Evolutionary conservation across 2,797 vertebrate genomes (phyloP).

Genomic region (Falco peregrinus): DNA sequence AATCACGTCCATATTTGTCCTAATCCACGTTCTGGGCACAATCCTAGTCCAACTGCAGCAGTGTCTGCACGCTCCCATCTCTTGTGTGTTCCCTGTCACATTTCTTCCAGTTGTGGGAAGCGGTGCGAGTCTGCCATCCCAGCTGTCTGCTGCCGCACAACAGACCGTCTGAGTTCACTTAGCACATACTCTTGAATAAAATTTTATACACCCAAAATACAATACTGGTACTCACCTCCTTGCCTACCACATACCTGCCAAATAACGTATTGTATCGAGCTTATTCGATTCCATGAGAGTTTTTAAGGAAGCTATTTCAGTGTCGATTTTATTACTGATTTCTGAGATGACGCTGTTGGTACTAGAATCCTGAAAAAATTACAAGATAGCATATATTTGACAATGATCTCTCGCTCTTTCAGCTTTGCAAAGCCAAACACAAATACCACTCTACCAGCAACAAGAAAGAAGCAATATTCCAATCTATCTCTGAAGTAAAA

Average conservation of each 20-base stretch:
- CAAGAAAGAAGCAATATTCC: background rate
- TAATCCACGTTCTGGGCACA: background rate
- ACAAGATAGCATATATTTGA: background rate
- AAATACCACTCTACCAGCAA: background rate
- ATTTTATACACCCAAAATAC: background rate
- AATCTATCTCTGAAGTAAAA: background rate
- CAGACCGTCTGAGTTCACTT: background rate
- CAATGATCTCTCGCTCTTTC: background rate
- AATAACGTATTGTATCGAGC: conserved; percentile 90
- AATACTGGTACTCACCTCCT: background rate
- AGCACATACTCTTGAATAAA: background rate
- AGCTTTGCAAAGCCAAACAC: background rate
- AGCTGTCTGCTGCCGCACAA: background rate
- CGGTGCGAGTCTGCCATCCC: background rate
- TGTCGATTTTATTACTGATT: conserved; percentile 92
- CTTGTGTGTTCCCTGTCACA: background rate
- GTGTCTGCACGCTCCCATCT: background rate
- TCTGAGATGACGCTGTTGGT: conserved; percentile 87
- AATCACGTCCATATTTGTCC: background rate
- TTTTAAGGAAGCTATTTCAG: conserved; percentile 94
- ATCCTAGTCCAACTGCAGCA: background rate
- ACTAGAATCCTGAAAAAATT: conserved; percentile 83
- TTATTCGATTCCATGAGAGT: conserved; percentile 95
- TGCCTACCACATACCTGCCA: conserved; percentile 84
- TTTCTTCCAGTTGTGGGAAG: background rate